These are phyloP conservation scores for Drosophila nigricruria DNA, from an alignment of 2,888 invertebrate genomes.

Conservation along the genomic window DNA sequence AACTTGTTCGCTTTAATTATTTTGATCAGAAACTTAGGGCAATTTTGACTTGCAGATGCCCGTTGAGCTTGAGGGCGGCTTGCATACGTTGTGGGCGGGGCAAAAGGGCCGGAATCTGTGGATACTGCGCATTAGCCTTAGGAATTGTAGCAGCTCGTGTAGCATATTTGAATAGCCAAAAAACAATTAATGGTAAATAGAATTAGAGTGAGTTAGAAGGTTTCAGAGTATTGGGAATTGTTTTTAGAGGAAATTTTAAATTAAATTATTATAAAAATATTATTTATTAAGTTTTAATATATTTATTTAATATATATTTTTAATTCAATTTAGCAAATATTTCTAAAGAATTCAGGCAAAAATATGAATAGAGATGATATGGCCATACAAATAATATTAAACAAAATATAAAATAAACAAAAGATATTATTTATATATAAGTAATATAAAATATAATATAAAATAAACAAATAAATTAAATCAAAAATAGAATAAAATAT, in stretches of 20 bases:
- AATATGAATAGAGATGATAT: no score
- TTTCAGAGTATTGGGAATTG: neutral
- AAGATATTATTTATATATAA: neutral
- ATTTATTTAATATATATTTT: neutral
- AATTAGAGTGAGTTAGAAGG: neutral
- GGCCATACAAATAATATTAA: no score
- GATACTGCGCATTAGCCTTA: constrained; percentile 30
- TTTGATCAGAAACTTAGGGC: constrained; percentile 49
- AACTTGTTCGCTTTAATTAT: constrained; percentile 47
- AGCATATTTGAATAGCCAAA: constrained; percentile 1
- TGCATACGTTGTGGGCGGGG: constrained; percentile 5
- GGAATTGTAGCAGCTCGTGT: constrained; percentile 5
- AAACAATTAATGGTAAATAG: neutral
- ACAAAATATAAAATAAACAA: no score
- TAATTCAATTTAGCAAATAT: no score
- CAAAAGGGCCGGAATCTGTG: constrained; percentile 7
- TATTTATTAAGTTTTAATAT: neutral
- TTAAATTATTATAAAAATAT: no score
- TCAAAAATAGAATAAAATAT: no score
- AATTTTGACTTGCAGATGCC: constrained; percentile 62
- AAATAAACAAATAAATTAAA: no score
- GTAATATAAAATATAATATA: no score
- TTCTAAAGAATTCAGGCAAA: no score
- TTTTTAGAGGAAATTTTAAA: no score
- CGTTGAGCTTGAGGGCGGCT: constrained; percentile 9